Base-by-base conservation (phyloP, 2,113 vertebrate species). In the Vicugna pacos region DNA sequence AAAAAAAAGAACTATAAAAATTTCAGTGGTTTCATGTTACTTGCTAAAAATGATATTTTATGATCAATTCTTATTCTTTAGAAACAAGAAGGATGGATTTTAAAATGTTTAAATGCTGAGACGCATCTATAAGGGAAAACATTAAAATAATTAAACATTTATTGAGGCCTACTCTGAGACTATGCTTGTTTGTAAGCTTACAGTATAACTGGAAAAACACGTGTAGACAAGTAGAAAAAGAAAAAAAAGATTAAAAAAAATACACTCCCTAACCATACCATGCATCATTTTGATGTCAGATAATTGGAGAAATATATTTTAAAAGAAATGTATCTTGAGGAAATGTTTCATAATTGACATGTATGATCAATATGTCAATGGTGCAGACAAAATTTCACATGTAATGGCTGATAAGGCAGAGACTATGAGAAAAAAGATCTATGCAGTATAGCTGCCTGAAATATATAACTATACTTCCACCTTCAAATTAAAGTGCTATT, bases 251-350 rank as follows among this genome's bases (percentile, higher is more conserved):
- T 79, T 20, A 92, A 15, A 88, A 81, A 70, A 80, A 65, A 38
- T 32, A 54, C 80, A 22, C 70, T 91, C 50, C 2, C 32, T 85
- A 67, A 92, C 35, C 8, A 85, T 42, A 54, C 28, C 69, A 96
- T 92, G 69, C 26, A 72, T 90, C 79, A 93, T 83, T 86, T 56
- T 89, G 35, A 89, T 93, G 62, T 46, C 84, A 92, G 28, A 70
- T 90, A 92, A 94, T 17, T 92, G 24, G 19, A 94, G 38, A 97
- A 96, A 75, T 54, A 60, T 60, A 88, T 83, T 84, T 95, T 84
- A 46, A 95, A 75, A 94, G 35, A 58, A 95, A 86, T 46, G 0
- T 50, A 65, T 85, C 38, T 48, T 60, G 2, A 76, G 56, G 22
- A 79, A 97, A 86, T 75, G 30, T 46, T 85, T 75, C 38, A 48